Conservation (phyloP, 2,888 invertebrate genomes). For the Drosophila stalkeri region DNA sequence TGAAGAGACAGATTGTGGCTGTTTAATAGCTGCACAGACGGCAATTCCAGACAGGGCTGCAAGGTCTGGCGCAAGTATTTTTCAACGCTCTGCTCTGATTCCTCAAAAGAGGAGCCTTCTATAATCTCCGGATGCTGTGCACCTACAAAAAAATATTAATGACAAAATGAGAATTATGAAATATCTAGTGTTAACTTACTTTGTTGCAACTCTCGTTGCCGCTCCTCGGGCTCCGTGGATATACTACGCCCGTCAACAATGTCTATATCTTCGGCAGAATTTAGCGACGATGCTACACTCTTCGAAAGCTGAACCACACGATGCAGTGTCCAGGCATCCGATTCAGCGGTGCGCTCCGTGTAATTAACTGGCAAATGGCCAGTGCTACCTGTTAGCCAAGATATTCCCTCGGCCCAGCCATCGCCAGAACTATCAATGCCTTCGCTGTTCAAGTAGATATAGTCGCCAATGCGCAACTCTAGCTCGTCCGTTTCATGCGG, state of each 20-base stretch:
- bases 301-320: constrained; percentile 87
- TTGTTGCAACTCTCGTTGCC: constrained; percentile 75
- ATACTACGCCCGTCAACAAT: constrained; percentile 83
- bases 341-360: constrained; percentile 93
- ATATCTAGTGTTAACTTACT: constrained; percentile 53
- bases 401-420: constrained; percentile 93
- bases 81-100: constrained; percentile 83
- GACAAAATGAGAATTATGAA: background rate
- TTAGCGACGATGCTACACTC: constrained; percentile 84
- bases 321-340: constrained; percentile 96
- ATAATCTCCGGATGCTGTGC: constrained; percentile 78
- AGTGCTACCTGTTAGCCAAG: constrained; percentile 87
- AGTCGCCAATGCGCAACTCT: constrained; percentile 94
- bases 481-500: constrained; percentile 93
- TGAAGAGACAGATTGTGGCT: constrained; percentile 69
- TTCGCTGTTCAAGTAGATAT: constrained; percentile 92
- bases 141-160: constrained; percentile 34
- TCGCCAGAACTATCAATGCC: constrained; percentile 91
- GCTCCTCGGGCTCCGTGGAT: constrained; percentile 81
- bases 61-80: constrained; percentile 82
- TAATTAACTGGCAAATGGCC: constrained; percentile 94
- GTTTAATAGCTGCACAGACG: constrained; percentile 69
- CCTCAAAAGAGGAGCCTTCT: constrained; percentile 83
- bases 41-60: constrained; percentile 82
- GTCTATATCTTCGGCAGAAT: constrained; percentile 83